phyloP scores from a whole-genome alignment of 2,797 vertebrate genomes.

The Buphagus erythrorhynchus region DNA sequence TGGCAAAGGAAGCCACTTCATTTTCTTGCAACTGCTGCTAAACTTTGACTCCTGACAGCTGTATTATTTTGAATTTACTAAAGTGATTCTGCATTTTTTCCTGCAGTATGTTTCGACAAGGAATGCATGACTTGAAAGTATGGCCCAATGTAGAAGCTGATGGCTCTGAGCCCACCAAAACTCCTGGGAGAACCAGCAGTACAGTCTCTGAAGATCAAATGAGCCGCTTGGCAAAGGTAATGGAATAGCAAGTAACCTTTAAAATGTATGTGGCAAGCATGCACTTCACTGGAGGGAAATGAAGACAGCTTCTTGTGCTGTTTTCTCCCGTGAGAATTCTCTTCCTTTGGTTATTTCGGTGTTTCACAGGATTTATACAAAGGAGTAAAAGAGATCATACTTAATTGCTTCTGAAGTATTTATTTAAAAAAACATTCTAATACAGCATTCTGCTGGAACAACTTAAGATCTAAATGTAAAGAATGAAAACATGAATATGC shows the following conservation, averaged over 20 bases:
- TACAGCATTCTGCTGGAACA: background rate
- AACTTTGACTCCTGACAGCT: background rate
- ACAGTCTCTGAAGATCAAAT: conserved; percentile 94
- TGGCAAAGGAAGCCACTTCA: background rate
- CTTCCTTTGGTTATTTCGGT: background rate
- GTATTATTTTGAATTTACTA: background rate
- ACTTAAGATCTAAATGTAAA: background rate
- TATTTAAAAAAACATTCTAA: background rate
- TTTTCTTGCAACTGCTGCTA: conserved; percentile 1
- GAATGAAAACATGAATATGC: background rate
- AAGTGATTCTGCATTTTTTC: background rate
- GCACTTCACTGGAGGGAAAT: background rate
- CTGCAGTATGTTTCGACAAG: conserved; percentile 95
- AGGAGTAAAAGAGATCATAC: background rate
- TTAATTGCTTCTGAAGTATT: background rate
- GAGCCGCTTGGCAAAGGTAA: conserved; percentile 96
- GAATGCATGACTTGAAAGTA: conserved; percentile 98
- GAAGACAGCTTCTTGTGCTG: background rate
- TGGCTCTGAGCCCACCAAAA: conserved; percentile 90
- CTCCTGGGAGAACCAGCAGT: conserved; percentile 94
- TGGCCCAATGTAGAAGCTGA: conserved; percentile 97
- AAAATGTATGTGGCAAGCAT: background rate
- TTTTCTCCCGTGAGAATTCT: background rate
- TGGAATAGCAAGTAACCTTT: background rate
- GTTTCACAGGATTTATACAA: background rate